A percentile compares a stretch with the other conserved stretches of the same genome.
Conservation (phyloP, 2,888 invertebrate genomes). For the Vanessa cardui region DNA sequence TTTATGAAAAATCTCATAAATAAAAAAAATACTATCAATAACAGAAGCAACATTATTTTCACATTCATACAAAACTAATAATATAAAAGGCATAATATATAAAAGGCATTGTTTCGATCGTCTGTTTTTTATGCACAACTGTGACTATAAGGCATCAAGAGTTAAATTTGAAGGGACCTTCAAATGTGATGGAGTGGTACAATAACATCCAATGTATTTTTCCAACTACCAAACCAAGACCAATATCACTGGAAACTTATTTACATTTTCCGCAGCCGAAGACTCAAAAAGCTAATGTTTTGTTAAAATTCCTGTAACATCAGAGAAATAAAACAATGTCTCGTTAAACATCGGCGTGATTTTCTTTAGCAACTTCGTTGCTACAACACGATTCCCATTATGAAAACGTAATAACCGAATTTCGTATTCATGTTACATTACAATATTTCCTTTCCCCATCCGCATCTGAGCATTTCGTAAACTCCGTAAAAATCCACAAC, state of each 20-base stretch:
- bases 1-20: too few species aligned
- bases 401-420: constrained; percentile 62
- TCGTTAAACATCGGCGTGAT: neutral
- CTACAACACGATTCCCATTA: constrained; percentile 55
- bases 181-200: too few species aligned
- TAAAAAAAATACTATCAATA: too few species aligned
- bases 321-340: neutral
- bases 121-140: too few species aligned
- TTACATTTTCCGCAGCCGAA: neutral
- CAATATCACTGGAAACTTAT: neutral
- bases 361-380: constrained; percentile 29
- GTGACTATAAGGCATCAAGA: too few species aligned
- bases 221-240: too few species aligned
- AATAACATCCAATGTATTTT: too few species aligned
- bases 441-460: constrained; percentile 62
- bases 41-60: too few species aligned
- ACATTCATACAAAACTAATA: too few species aligned
- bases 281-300: neutral
- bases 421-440: constrained; percentile 70
- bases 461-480: constrained; percentile 54
- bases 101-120: too few species aligned
- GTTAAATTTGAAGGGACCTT: too few species aligned
- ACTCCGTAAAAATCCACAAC: constrained; percentile 50
- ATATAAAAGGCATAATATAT: too few species aligned
- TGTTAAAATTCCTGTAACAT: neutral